Evolutionary conservation across 2,888 invertebrate genomes (phyloP).

Genomic region (Chromoteleia sp.): DNA sequence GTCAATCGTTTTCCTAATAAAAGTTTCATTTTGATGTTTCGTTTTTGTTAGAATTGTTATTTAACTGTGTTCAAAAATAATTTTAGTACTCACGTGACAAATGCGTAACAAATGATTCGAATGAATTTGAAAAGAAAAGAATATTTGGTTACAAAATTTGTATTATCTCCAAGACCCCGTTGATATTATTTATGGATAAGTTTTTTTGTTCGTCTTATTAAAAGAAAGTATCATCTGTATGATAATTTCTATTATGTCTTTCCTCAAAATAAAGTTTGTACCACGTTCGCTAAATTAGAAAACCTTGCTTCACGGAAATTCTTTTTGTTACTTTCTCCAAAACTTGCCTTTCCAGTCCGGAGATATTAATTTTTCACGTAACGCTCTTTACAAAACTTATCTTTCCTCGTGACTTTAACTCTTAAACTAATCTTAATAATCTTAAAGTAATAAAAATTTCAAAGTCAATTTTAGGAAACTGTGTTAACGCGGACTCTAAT

Average conservation of each 20-base stretch:
- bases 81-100: no score
- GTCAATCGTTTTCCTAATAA: no score
- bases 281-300: background rate
- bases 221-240: constrained; percentile 12
- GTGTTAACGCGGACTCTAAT: background rate
- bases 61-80: no score
- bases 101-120: no score
- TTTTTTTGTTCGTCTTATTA: background rate
- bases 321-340: background rate
- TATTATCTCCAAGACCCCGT: background rate
- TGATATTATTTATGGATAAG: background rate
- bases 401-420: constrained; percentile 1
- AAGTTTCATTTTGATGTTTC: no score
- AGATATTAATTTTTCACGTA: constrained; percentile 16
- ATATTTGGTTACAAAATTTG: no score
- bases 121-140: no score
- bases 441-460: constrained; percentile 17
- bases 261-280: background rate
- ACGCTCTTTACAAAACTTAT: constrained; percentile 9
- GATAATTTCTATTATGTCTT: constrained; percentile 1
- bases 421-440: constrained; percentile 13
- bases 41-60: no score
- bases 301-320: background rate
- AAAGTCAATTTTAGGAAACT: constrained; percentile 19
- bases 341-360: background rate